Base-by-base conservation (phyloP, 2,113 vertebrate genomes). In the Dasyprocta punctata region DNA sequence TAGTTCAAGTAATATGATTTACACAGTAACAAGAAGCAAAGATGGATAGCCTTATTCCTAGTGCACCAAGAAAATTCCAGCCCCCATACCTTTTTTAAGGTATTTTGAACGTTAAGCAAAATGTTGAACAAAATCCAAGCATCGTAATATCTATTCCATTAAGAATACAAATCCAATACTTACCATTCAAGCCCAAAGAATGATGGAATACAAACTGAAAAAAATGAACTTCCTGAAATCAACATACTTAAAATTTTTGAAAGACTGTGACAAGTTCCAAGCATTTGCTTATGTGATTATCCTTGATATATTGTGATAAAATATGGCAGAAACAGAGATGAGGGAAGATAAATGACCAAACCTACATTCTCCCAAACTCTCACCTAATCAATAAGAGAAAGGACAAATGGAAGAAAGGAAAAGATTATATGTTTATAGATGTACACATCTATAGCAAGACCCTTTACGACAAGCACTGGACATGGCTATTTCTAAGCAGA, bases 91-190 rank as follows among this genome's bases (percentile, higher is more conserved):
- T 38, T 52, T 75, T 1, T 7, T 52, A 82, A 93, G 9, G 54
- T 67, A 67, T 81, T 75, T 63, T n/a, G 73, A 85, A 80, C 61
- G 3, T 85, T 77, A 56, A 86, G 33, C 54, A 93, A 96, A 86
- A 84, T 38, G 22, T 44, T 81, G 1, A 6, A 44, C 19, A 38
- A 61, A 67, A 69, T 65, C 13, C 24, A 94, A 89, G 13, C 3
- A 17, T n/a, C n/a, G n/a, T 12, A 78, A 82, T 67, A 13, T 9
- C 49, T 24, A 61, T 75, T 83, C 26, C 22, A 17, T 47, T n/a
- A 69, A 22, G 90, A 75, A 71, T n/a, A 89, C 88, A 89, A 92
- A 69, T 9, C 26, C 1, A n/a, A 44, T 33, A 56, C 16, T 75
- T 87, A n/a, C 36, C 24, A 67, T 49, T 88, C 58, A 92, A 92